A percentile compares a stretch with the other conserved stretches of the same genome.
Conservation (phyloP, 53 echinoderm and acorn worm species). For the Arbacia lixula region DNA sequence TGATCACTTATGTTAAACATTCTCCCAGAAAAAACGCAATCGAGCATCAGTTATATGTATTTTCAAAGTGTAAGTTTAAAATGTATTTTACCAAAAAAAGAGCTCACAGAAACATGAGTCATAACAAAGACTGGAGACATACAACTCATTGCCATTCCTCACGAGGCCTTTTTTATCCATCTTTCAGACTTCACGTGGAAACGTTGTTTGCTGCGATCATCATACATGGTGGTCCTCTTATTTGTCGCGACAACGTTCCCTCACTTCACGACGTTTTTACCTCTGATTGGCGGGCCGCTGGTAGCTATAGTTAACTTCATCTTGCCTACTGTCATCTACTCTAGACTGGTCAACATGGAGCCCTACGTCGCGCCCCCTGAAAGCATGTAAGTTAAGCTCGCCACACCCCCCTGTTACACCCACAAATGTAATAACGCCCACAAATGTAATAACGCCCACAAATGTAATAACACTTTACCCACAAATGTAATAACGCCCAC, state of each 20-base stretch:
- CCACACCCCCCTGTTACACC: background rate
- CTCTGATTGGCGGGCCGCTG: constrained; percentile 67
- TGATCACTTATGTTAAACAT: too few species aligned
- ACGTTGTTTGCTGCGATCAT: constrained; percentile 54
- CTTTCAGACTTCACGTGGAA: constrained; percentile 70
- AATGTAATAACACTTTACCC: too few species aligned
- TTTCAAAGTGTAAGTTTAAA: too few species aligned
- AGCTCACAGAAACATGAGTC: too few species aligned
- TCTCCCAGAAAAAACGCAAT: too few species aligned
- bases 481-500: too few species aligned
- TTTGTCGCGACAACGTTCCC: constrained; percentile 61
- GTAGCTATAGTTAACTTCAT: constrained; percentile 66
- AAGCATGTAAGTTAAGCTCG: constrained; percentile 21
- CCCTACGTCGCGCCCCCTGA: background rate
- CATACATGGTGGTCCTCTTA: constrained; percentile 54
- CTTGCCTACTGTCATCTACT: constrained; percentile 62
- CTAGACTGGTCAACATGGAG: constrained; percentile 37
- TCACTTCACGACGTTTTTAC: constrained; percentile 57
- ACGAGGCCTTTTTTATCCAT: background rate
- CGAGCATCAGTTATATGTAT: too few species aligned
- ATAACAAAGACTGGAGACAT: too few species aligned
- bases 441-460: too few species aligned
- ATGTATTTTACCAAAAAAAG: too few species aligned
- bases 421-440: too few species aligned
- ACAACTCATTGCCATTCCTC: too few species aligned